A percentile compares a stretch with the other conserved stretches of the same genome.
phyloP scores from a whole-genome alignment of 92 coral and sea anemone genomes.

The Palythoa heliodiscus region DNA sequence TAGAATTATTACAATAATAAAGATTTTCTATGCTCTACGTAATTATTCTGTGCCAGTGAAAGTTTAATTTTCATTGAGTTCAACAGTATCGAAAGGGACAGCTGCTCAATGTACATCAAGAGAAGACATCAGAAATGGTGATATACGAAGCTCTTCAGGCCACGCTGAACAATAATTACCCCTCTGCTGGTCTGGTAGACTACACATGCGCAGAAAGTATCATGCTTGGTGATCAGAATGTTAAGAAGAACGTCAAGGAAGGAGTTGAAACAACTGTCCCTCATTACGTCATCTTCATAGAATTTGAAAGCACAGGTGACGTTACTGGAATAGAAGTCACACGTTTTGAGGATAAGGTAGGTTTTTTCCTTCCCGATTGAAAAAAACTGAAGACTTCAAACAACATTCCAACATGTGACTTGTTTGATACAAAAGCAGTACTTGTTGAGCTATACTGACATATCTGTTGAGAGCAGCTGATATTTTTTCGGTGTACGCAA shows the following conservation, averaged over 20 bases:
- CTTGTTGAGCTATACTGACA: no score
- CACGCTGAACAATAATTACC: conserved; percentile 9
- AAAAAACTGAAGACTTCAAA: no score
- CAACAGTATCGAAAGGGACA: conserved; percentile 56
- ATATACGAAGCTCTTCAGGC: conserved; percentile 50
- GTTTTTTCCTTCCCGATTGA: no score
- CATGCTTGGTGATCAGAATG: conserved; percentile 16
- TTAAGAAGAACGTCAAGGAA: neutral
- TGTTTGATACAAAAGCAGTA: no score
- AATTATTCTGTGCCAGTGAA: no score
- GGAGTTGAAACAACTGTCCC: neutral
- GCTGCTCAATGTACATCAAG: conserved; percentile 50
- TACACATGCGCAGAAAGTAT: conserved; percentile 65
- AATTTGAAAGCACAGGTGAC: neutral
- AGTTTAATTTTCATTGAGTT: neutral
- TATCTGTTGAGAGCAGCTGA: no score
- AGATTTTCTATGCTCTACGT: no score
- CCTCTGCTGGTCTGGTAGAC: conserved; percentile 46
- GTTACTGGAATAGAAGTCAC: no score
- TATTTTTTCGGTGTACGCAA: no score
- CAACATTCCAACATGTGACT: no score
- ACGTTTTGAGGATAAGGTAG: no score
- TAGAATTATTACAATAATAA: no score
- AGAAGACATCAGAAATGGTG: conserved; percentile 48
- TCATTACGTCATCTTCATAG: neutral